Base-by-base conservation (phyloP, 2,797 vertebrate species). In the Microchirus variegatus region DNA sequence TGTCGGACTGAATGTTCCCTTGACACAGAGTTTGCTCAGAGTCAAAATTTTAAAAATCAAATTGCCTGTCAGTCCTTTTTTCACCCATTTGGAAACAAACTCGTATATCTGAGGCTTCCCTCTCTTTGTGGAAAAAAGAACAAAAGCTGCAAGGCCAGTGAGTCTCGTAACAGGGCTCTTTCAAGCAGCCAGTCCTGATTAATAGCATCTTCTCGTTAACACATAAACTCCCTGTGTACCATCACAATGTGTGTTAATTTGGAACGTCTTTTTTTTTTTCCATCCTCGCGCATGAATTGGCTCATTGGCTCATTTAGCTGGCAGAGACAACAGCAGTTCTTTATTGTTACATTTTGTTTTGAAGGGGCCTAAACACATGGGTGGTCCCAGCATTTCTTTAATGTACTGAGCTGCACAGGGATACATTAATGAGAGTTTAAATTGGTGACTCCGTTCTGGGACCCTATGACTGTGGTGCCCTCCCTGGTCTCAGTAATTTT, bases 381-480 rank as follows among this genome's bases (percentile, higher is more conserved):
- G 90, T 90, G 89, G 88, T 87, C 88, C 61, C 3, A 1, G 26
- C 9, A 22, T 22, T 74, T 10, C 71, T 74, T 54, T 61, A 53
- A 75, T 72, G 68, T 58, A 67, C 54, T 63, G 63, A 62, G 47
- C 61, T 78, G 65, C 82, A 75, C 78, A 81, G 70, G 63, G 58
- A 83, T 82, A 73, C 59, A 71, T 68, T 78, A 85, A 88, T 85
- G 78, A 82, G 69, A 77, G 75, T 72, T 81, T 80, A 79, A 81
- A 85, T 85, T 78, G 64, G 76, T 76, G 73, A 89, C 78, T 77
- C 59, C 47, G 58, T 73, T 66, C 73, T 36, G 53, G 38, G 78
- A 73, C 70, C 81, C 60, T 80, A 88, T 78, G 82, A 78, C n/a
- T 42, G 64, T 63, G 67, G 63, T 52, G 63, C 53, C 64, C 67